Evolutionary conservation across 2,113 vertebrate species (phyloP), one percentile per base, ranked within the genome.

Genomic region (Lethenteron reissneri): DNA sequence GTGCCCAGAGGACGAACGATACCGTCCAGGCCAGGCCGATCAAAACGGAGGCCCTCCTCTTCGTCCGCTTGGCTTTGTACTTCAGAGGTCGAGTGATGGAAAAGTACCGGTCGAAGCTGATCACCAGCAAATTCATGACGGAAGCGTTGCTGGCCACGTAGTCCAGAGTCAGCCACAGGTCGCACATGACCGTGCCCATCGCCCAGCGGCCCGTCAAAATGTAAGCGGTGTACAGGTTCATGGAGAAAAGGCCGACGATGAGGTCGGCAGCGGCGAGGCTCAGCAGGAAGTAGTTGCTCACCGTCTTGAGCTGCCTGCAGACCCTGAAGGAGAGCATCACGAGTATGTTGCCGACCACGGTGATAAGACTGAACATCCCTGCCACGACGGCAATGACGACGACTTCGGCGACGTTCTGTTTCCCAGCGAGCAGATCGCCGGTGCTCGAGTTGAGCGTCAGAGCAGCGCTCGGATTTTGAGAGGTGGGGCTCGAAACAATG

Each of bases 131-230:
- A 76, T 97, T 99, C 92, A 99, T 97, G 75, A 99, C 94, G 0
- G 94, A 99, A 56, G 94, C 94, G 1, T 99, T 99, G 78, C 94
- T 97, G 62, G 91, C 92, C 70, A 99, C 94, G 1, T 99, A 99
- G 79, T 99, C 94, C 77, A 99, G 57, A 0, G 94, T 91, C 71
- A 99, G 79, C 94, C 94, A 99, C 19, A 99, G 80, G 75, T 99
- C 92, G 78, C 94, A 99, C 15, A 91, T 87, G 1, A 97, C 78
- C 76, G 86, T 91, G 57, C 94, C 94, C 3, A 99, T 83, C 25
- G 87, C 86, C 94, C 94, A 99, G 71, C 86, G 87, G 13, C 92
- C 92, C 84, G 96, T 94, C 73, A 97, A 81, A 73, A 99, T 95
- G 70, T 99, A 99, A 2, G 88, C 94, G 0, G 94, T 96, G 75